Percentiles rank a stretch among this genome's conserved stretches.
Conservation (phyloP, 2,797 vertebrate species). For the Streptopelia turtur region DNA sequence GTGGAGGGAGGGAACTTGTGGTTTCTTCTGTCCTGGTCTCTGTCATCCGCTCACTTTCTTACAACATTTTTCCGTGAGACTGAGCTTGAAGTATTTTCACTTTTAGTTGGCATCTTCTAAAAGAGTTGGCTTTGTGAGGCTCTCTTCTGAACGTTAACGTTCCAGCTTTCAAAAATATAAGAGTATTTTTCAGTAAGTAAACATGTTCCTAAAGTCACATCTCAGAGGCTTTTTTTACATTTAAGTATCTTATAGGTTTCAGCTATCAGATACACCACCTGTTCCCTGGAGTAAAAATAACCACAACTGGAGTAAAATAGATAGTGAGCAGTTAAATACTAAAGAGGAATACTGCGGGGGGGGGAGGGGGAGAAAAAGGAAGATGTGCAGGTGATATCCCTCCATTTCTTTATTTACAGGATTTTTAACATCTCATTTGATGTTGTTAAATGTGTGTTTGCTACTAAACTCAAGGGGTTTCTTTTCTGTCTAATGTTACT, state of each 20-base stretch:
- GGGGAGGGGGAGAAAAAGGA: background rate
- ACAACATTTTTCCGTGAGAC: background rate
- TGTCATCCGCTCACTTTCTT: background rate
- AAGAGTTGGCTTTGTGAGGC: background rate
- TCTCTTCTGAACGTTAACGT: background rate
- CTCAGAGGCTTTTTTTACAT: constrained; percentile 5
- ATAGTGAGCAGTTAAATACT: background rate
- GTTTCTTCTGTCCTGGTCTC: background rate
- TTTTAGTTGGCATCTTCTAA: background rate
- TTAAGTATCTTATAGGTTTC: background rate
- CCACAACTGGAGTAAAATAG: background rate
- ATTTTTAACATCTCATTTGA: background rate
- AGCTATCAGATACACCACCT: constrained; percentile 19
- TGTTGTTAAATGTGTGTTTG: background rate
- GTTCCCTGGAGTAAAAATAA: constrained; percentile 45
- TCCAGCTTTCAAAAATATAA: background rate
- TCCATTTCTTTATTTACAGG: background rate
- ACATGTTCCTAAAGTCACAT: background rate
- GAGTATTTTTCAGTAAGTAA: background rate
- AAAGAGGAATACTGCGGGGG: background rate
- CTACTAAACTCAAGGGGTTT: background rate
- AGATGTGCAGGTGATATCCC: background rate
- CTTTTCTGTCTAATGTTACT: background rate
- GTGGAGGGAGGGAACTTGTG: background rate
- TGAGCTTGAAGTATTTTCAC: background rate